These are phyloP conservation scores for Sericinus montela DNA, from an alignment of 2,888 invertebrate genomes.

Conservation along the genomic window DNA sequence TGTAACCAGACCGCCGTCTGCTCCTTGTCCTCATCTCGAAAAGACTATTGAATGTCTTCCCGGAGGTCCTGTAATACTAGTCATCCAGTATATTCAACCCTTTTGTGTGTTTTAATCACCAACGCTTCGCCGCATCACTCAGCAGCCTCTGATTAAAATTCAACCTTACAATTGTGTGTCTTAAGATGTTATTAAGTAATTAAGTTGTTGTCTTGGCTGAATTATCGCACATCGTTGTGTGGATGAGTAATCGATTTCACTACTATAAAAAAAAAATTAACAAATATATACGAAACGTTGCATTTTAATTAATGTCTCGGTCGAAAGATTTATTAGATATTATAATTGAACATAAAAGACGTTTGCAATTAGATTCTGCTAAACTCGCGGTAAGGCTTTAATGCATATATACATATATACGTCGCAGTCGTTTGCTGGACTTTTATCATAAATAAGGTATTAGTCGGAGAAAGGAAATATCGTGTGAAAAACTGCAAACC, in stretches of 20 bases:
- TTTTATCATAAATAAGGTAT: too few relatives aligned
- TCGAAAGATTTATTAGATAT: conserved; percentile 1
- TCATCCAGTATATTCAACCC: conserved; percentile 14
- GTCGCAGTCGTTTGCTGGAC: too few relatives aligned
- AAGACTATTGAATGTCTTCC: not conserved
- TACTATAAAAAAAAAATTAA: not conserved
- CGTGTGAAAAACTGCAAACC: too few relatives aligned
- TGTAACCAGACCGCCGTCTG: not conserved
- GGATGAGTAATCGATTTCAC: conserved; percentile 23
- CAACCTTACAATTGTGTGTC: conserved; percentile 11
- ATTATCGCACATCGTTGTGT: conserved; percentile 21
- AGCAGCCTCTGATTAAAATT: not conserved
- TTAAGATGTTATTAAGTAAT: conserved; percentile 7
- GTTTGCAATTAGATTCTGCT: not conserved
- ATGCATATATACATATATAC: too few relatives aligned
- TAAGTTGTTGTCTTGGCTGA: conserved; percentile 16
- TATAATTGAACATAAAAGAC: conserved; percentile 5
- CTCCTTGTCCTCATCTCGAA: not conserved
- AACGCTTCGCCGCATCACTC: conserved; percentile 18
- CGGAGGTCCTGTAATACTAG: conserved; percentile 2
- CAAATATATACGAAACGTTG: not conserved
- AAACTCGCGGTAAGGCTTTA: too few relatives aligned
- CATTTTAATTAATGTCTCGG: conserved; percentile 21
- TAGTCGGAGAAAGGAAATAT: too few relatives aligned
- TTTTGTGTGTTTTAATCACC: conserved; percentile 22